Evolutionary conservation across 2,113 vertebrate genomes (phyloP).

Genomic region (Scatophagus argus): DNA sequence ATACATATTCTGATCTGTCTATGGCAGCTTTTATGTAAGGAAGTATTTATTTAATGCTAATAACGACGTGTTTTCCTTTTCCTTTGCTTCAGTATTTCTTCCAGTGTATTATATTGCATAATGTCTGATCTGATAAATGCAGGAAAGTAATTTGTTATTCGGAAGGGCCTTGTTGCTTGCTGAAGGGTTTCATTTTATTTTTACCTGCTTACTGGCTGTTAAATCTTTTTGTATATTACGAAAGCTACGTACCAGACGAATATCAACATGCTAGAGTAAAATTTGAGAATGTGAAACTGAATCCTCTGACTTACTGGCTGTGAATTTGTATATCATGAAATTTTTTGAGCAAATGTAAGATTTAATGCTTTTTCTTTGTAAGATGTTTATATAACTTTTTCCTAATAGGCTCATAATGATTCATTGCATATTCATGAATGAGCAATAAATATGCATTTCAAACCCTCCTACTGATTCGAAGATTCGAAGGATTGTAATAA

Average conservation of each 20-base stretch:
- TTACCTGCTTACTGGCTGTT: slow-evolving; percentile 79
- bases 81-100: slow-evolving; percentile 70
- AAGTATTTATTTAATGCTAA: slow-evolving; percentile 74
- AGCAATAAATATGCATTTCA: slow-evolving; percentile 27
- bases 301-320: slow-evolving; percentile 82
- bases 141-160: slow-evolving; percentile 66
- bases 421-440: slow-evolving; percentile 50
- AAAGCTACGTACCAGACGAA: slow-evolving; percentile 65
- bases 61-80: slow-evolving; percentile 58
- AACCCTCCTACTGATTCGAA: not conserved
- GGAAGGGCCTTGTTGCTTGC: slow-evolving; percentile 76
- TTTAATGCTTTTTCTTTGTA: slow-evolving; percentile 62
- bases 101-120: slow-evolving; percentile 79
- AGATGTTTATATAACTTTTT: slow-evolving; percentile 66
- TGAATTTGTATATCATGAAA: slow-evolving; percentile 82
- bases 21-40: slow-evolving; percentile 82
- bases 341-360: slow-evolving; percentile 71
- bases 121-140: slow-evolving; percentile 68
- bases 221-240: slow-evolving; percentile 80
- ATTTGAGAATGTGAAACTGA: slow-evolving; percentile 80
- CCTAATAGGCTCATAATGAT: slow-evolving; percentile 70
- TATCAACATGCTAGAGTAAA: slow-evolving; percentile 75
- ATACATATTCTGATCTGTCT: slow-evolving; percentile 79
- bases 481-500: not conserved
- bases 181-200: slow-evolving; percentile 73